Percentiles rank a stretch among this genome's conserved stretches.
Conservation (phyloP, 2,113 vertebrate species). For the Galeopterus variegatus region DNA sequence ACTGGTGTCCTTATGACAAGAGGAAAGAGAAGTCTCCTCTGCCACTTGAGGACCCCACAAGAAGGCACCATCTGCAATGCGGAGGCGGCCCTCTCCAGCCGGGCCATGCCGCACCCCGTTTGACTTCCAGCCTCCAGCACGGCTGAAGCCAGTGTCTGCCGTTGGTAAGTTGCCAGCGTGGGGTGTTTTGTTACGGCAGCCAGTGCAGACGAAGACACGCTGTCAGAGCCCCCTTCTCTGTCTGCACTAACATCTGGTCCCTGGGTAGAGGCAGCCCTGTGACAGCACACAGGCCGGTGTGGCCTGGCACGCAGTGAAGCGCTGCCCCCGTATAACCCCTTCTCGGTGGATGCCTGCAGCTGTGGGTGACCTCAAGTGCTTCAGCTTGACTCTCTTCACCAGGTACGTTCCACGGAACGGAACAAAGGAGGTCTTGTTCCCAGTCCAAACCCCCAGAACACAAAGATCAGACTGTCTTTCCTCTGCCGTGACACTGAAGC, state of each 20-base stretch:
- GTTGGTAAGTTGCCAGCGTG: accelerated
- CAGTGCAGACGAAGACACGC: no score
- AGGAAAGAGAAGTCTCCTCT: not conserved
- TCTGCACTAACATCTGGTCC: not conserved
- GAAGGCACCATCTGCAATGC: not conserved
- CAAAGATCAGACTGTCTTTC: not conserved
- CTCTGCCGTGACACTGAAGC: not conserved
- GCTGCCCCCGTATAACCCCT: no score
- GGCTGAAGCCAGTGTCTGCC: not conserved
- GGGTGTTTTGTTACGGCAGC: not conserved
- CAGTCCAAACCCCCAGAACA: not conserved
- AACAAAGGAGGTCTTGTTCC: not conserved
- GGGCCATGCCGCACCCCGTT: not conserved
- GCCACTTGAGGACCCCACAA: not conserved
- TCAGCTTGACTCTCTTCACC: not conserved
- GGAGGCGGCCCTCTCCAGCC: not conserved
- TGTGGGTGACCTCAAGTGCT: no score
- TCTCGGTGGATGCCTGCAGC: accelerated
- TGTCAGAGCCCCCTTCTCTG: not conserved
- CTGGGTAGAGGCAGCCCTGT: not conserved
- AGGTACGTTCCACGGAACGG: not conserved
- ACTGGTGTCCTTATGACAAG: not conserved
- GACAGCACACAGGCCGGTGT: no score
- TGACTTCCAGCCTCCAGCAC: not conserved
- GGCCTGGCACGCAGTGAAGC: no score